phyloP scores from a whole-genome alignment of 2,113 vertebrate genomes.

The Vanacampus margaritifer region DNA sequence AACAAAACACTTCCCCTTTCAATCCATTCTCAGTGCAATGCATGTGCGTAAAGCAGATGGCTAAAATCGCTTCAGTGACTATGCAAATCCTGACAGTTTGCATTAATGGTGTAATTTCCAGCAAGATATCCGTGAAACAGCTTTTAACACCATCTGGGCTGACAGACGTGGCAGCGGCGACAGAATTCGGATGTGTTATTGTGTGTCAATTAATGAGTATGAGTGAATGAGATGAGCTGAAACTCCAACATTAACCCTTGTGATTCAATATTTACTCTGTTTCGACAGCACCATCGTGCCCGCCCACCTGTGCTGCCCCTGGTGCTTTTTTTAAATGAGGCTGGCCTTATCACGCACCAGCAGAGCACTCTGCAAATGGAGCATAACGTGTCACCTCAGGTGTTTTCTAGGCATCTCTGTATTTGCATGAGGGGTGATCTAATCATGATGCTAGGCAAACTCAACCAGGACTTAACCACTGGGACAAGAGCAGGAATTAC shows the following conservation, averaged over 20 bases:
- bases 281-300: constrained; percentile 8
- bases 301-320: constrained; percentile 7
- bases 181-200: not conserved
- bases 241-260: constrained; percentile 19
- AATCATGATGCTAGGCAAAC: not conserved
- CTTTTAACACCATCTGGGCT: not conserved
- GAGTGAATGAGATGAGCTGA: not conserved
- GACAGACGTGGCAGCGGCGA: not conserved
- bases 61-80: constrained; percentile 3
- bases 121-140: not conserved
- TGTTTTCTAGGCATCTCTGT: not conserved
- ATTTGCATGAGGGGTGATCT: not conserved
- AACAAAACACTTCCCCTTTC: not conserved
- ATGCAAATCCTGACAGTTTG: not conserved
- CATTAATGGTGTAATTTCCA: not conserved
- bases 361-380: constrained; percentile 10
- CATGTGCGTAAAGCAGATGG: not conserved
- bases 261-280: constrained; percentile 14
- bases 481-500: not conserved
- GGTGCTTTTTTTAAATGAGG: constrained; percentile 14
- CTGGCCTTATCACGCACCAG: constrained; percentile 21
- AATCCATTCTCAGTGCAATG: not conserved
- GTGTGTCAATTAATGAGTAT: not conserved
- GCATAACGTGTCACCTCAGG: not conserved
- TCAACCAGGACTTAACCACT: not conserved